Evolutionary conservation across 2,888 invertebrate genomes (phyloP).

Genomic region (Spodoptera exigua): DNA sequence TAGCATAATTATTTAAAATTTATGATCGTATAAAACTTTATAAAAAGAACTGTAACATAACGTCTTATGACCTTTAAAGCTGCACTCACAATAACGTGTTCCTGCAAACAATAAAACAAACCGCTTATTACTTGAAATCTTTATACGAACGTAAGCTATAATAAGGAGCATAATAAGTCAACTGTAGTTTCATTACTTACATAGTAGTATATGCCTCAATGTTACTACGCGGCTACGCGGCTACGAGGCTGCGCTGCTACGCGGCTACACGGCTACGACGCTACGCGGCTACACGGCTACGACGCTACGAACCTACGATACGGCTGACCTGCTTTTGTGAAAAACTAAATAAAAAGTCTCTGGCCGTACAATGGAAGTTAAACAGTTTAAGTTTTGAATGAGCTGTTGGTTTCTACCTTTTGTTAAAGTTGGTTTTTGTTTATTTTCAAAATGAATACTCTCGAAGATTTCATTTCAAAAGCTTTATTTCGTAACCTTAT

Average conservation of each 20-base stretch:
- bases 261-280: conserved; percentile 16
- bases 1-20: too few species aligned
- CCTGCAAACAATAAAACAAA: conserved; percentile 10
- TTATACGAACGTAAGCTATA: conserved; percentile 19
- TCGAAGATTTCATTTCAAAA: neutral
- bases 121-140: conserved; percentile 16
- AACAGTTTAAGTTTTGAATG: conserved; percentile 52
- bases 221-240: conserved; percentile 48
- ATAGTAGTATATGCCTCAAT: conserved; percentile 47
- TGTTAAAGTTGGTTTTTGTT: conserved; percentile 16
- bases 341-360: conserved; percentile 53
- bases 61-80: neutral
- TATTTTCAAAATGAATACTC: conserved; percentile 22
- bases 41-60: too few species aligned
- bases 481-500: neutral
- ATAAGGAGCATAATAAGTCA: conserved; percentile 23
- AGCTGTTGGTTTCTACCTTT: conserved; percentile 32
- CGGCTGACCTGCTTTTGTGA: conserved; percentile 62
- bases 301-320: conserved; percentile 47
- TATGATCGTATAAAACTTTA: too few species aligned
- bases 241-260: too few species aligned
- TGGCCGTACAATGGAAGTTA: conserved; percentile 39
- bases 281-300: conserved; percentile 41
- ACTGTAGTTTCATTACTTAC: conserved; percentile 56
- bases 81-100: neutral